A percentile compares a stretch with the other conserved stretches of the same genome.
These are phyloP conservation scores for Didymodactylos carnosus DNA, from an alignment of 2,888 invertebrate genomes.

Conservation along the genomic window DNA sequence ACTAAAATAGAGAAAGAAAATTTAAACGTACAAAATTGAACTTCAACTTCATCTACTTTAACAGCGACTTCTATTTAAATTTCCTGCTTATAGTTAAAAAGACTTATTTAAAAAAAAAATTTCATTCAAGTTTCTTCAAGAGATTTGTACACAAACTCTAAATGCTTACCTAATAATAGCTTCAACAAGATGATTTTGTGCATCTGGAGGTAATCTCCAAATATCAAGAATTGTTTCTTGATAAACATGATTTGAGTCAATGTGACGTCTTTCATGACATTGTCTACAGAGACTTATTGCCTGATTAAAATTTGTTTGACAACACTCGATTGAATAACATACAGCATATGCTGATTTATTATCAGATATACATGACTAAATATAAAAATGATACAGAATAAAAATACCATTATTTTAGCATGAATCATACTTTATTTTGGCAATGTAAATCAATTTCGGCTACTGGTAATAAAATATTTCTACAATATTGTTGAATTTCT, in stretches of 20 bases:
- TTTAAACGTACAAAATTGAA: no score
- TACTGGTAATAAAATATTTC: slow-evolving; percentile 52
- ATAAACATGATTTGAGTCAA: slow-evolving; percentile 51
- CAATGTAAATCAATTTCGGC: slow-evolving; percentile 81
- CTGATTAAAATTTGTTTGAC: slow-evolving; percentile 79
- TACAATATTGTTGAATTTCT: slow-evolving; percentile 42
- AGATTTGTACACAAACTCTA: background rate
- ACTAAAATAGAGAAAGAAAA: no score
- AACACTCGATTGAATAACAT: slow-evolving; percentile 88
- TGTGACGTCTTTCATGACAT: slow-evolving; percentile 28
- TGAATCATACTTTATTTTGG: slow-evolving; percentile 54
- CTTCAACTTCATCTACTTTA: no score
- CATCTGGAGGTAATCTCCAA: slow-evolving; percentile 70
- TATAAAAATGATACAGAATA: background rate
- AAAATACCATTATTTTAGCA: background rate
- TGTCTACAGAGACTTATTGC: slow-evolving; percentile 53
- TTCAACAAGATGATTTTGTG: slow-evolving; percentile 77
- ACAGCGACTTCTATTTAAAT: no score
- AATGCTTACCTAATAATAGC: slow-evolving; percentile 51
- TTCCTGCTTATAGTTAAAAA: no score
- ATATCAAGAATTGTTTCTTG: slow-evolving; percentile 63
- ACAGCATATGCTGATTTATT: slow-evolving; percentile 76
- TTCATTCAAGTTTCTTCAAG: no score
- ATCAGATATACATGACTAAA: background rate
- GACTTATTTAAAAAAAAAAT: no score